Evolutionary conservation across 2,888 invertebrate genomes (phyloP), one percentile per base, ranked within the genome.

Genomic region (Mactromeris polynyma): DNA sequence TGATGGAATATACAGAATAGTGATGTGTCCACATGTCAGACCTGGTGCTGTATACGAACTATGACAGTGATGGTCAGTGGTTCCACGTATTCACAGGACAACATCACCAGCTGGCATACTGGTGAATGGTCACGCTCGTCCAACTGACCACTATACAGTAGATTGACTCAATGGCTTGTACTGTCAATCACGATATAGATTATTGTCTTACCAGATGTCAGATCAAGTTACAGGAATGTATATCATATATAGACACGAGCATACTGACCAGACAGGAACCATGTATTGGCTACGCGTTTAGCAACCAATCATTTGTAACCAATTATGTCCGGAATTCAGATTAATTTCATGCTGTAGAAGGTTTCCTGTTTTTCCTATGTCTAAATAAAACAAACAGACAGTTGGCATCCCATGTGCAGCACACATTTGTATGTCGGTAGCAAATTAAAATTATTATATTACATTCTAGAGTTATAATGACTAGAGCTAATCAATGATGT

Each of bases 291-390:
- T 36, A 77, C 33, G 14, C 38, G 42, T 40, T 83, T 77, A 83
- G 83, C 31, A 73, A 31, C 7, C 83, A 83, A 77, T 83, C n/a
- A 69, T 31, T 46, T 83, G 83, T 83, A 69, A 69, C 83, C 69
- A 42, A 31, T 31, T 31, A 83, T 83, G 38, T 19, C 6, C 19
- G 77, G 17, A 46, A 83, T 77, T 46, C 77, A 26, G 31, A 73
- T 77, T 69, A 83, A 83, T 83, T 83, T 83, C 83, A 73, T 77
- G 83, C 83, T 51, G 31, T 17, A 6, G 19, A 33, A 17, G 9
- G 73, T 33, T 33, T 3, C 36, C 33, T 36, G 36, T 73, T 73
- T 58, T 33, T 73, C 26, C 31, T 17, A 33, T 33, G 36, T 19
- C 58, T 64, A 73, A 73, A 73, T 73, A 73, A 73, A 64, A 73